These are phyloP conservation scores for Netelia inedita DNA, from an alignment of 2,888 invertebrate species.

Conservation along the genomic window DNA sequence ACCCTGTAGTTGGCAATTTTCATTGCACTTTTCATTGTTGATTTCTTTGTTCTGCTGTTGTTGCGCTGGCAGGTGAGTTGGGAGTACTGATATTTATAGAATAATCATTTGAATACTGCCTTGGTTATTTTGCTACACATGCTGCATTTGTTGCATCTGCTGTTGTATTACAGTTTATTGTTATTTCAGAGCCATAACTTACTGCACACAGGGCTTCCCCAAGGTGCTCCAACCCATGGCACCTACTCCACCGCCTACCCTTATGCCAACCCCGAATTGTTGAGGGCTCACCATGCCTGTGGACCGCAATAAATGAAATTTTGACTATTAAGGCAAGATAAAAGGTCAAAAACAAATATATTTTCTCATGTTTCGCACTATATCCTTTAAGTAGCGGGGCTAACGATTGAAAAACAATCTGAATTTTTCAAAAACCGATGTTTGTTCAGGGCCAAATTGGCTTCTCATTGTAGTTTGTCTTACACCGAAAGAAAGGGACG, in stretches of 20 bases:
- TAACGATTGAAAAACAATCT: too few relatives aligned
- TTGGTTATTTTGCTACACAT: constrained; percentile 81
- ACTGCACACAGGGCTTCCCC: constrained; percentile 82
- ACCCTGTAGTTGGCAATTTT: constrained; percentile 94
- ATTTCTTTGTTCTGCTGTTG: constrained; percentile 90
- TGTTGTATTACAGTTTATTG: constrained; percentile 82
- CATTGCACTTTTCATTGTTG: constrained; percentile 97
- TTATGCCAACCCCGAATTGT: constrained; percentile 84
- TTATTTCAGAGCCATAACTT: constrained; percentile 83
- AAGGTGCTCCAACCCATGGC: constrained; percentile 83
- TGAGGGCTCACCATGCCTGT: constrained; percentile 88
- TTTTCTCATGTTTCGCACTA: too few relatives aligned
- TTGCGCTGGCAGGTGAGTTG: constrained; percentile 83
- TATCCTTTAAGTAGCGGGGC: too few relatives aligned
- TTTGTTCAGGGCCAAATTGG: constrained; percentile 89
- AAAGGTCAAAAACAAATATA: too few relatives aligned
- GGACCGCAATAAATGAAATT: too few relatives aligned
- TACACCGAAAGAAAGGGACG: constrained; percentile 90
- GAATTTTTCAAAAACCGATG: too few relatives aligned
- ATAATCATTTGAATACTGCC: constrained; percentile 80
- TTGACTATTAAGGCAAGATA: too few relatives aligned
- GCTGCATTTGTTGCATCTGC: constrained; percentile 83
- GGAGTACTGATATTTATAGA: constrained; percentile 73
- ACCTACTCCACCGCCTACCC: constrained; percentile 82
- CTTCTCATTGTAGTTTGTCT: constrained; percentile 87